Evolutionary conservation across 2,797 vertebrate genomes (phyloP), one percentile per base, ranked within the genome.

Genomic region (Adrianichthys oophorus): DNA sequence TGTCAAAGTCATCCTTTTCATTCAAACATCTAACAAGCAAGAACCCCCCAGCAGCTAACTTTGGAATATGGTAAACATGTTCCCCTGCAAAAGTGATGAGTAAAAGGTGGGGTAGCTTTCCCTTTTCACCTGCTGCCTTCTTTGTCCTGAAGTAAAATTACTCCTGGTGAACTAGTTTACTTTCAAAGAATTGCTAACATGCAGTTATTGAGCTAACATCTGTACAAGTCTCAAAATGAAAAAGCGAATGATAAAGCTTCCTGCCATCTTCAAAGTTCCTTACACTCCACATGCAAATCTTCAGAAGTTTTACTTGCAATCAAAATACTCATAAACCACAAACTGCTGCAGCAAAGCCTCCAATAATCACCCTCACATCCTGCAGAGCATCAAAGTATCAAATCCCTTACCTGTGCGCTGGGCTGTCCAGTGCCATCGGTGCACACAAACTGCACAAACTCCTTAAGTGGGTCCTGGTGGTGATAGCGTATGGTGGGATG

Each of bases 401-500:
- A 43, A 62, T 52, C 53, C 64, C 93, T 90, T 92, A 97, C 95
- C 95, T 97, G 96, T 82, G 92, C 90, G 63, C 94, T 88, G 66
- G 94, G 93, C 93, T 95, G 96, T 68, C 94, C 93, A 21, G 94
- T 92, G 78, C 95, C 93, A 18, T 98, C 96, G 21, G 96, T 94
- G 90, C 96, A 98, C 90, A 98, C 95, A 67, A 98, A 97, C 93
- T 97, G 96, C 84, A 97, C 96, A 65, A 98, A 98, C 90, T 98
- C 96, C 93, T 98, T 98, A 86, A 98, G 95, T 7, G 96, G 95
- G 90, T 98, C 96, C 93, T 97, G 95, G 69, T 97, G 96, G 88
- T 97, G 95, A 91, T 98, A 98, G 83, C 96, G 96, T 92, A 98
- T 98, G 91, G 96, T 96, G 62, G 96, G 95, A 90, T 97, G 95